These are phyloP conservation scores for Formica selysi DNA, from an alignment of 1,140 invertebrate species.

Conservation along the genomic window DNA sequence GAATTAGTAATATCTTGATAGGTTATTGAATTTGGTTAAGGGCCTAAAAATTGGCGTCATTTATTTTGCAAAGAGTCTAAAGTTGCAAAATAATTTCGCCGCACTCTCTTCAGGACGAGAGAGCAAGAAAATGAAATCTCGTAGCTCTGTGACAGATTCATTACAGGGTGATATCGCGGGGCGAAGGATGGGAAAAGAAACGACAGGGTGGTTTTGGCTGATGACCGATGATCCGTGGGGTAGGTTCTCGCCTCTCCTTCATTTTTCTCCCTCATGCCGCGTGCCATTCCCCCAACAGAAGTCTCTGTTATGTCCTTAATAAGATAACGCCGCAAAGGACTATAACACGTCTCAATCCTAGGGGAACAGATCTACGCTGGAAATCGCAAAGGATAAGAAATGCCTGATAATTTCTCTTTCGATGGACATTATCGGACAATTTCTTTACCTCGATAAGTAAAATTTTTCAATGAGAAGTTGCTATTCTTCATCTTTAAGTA, in stretches of 20 bases:
- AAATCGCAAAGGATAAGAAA: constrained; percentile 29
- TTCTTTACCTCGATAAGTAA: not conserved
- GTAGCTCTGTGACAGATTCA: constrained; percentile 72
- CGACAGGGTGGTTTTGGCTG: constrained; percentile 67
- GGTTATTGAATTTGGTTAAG: not conserved
- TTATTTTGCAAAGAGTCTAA: not conserved
- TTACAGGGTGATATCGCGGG: constrained; percentile 68
- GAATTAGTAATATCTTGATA: not conserved
- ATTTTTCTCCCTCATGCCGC: constrained; percentile 76
- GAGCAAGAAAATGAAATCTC: constrained; percentile 72
- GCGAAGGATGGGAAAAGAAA: constrained; percentile 36
- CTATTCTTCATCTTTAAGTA: too few species aligned
- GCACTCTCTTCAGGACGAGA: not conserved
- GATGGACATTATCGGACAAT: not conserved
- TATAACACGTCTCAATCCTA: constrained; percentile 41
- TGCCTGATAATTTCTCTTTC: not conserved
- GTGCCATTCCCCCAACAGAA: constrained; percentile 40
- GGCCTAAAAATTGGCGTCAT: constrained; percentile 16
- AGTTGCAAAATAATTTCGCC: constrained; percentile 62
- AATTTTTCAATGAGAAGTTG: not conserved
- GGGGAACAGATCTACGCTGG: constrained; percentile 10
- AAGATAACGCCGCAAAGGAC: constrained; percentile 72
- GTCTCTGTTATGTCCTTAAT: constrained; percentile 66
- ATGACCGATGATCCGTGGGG: constrained; percentile 82
- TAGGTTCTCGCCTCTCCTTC: constrained; percentile 81